Percentiles rank a stretch among this genome's conserved stretches.
Conservation (phyloP, 2,888 invertebrate genomes). For the Epicampocera succincta region DNA sequence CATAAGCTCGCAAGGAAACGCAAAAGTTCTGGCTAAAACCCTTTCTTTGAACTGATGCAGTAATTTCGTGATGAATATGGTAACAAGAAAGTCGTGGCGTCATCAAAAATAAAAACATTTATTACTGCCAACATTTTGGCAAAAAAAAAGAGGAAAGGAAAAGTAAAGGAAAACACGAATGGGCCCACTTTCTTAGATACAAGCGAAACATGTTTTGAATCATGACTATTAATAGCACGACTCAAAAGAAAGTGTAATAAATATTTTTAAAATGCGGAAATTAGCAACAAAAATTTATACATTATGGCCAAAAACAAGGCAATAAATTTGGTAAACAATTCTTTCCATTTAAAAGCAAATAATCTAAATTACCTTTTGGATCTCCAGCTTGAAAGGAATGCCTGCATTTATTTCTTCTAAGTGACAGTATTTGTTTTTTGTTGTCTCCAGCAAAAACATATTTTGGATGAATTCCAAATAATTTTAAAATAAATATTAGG, state of each 20-base stretch:
- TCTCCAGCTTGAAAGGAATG: neutral
- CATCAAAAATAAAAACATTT: too few species aligned
- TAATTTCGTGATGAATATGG: too few species aligned
- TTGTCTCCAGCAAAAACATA: neutral
- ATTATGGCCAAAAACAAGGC: slow-evolving; percentile 1
- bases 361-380: slow-evolving; percentile 40
- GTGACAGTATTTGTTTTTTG: slow-evolving; percentile 18
- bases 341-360: slow-evolving; percentile 1
- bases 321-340: neutral
- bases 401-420: slow-evolving; percentile 22
- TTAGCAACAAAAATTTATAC: neutral
- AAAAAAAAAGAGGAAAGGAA: neutral
- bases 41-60: too few species aligned
- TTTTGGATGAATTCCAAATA: slow-evolving; percentile 46
- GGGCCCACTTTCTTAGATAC: too few species aligned
- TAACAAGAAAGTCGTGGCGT: too few species aligned
- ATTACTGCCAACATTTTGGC: too few species aligned
- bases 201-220: neutral
- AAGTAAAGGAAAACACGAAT: neutral
- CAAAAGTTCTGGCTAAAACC: too few species aligned
- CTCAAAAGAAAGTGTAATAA: neutral
- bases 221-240: slow-evolving; percentile 4
- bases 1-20: too few species aligned
- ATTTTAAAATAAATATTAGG: neutral
- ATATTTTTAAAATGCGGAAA: slow-evolving; percentile 21